Conservation (phyloP, 2,797 vertebrate species). For the Paguma larvata region DNA sequence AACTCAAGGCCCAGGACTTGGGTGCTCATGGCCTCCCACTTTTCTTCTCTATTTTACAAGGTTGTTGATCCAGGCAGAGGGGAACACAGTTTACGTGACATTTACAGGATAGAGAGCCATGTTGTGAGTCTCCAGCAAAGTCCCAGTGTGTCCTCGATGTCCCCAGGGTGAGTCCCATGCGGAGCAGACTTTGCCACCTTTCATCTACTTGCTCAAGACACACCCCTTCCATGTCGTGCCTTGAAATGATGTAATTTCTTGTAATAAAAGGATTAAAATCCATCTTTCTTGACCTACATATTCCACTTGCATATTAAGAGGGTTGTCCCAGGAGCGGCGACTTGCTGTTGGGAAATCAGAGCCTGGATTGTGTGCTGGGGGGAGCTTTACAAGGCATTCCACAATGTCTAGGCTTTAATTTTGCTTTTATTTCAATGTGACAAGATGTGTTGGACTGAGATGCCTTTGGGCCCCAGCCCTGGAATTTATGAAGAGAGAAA, state of each 20-base stretch:
- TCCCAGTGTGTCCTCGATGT: not conserved
- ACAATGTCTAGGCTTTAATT: constrained; percentile 23
- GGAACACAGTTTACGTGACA: not conserved
- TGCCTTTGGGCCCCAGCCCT: not conserved
- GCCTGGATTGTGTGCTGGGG: not conserved
- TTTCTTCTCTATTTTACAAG: not conserved
- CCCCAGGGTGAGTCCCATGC: not conserved
- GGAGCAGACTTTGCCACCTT: not conserved
- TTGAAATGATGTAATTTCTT: not conserved
- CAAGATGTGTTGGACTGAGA: constrained; percentile 10
- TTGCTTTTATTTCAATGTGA: constrained; percentile 63
- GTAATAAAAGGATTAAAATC: not conserved
- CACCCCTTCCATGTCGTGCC: not conserved
- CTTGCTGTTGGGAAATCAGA: constrained; percentile 18
- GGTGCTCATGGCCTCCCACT: not conserved
- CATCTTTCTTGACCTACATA: not conserved
- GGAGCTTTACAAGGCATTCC: constrained; percentile 36
- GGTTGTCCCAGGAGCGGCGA: not conserved
- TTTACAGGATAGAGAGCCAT: not conserved
- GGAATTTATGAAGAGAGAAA: constrained; percentile 44
- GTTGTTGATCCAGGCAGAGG: not conserved
- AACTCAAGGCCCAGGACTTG: not conserved
- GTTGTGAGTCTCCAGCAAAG: not conserved
- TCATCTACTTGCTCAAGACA: not conserved
- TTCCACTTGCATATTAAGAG: not conserved